These are phyloP conservation scores for Falcaria lacertinaria DNA, from an alignment of 2,888 invertebrate species.

Conservation along the genomic window DNA sequence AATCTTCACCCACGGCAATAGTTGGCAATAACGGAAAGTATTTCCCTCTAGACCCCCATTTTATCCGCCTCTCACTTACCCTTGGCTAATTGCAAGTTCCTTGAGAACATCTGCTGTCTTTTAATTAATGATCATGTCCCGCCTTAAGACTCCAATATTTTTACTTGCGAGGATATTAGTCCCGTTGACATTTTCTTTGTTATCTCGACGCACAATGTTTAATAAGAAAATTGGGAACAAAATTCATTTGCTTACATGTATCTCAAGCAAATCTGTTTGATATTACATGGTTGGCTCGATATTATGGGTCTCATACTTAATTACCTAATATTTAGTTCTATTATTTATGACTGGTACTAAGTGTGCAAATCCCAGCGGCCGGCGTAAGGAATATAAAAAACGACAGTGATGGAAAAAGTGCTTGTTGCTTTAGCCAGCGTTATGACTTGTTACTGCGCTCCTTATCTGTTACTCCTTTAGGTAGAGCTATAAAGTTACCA, in stretches of 20 bases:
- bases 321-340: no score
- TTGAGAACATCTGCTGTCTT: slow-evolving; percentile 60
- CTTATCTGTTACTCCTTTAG: no score
- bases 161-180: slow-evolving; percentile 15
- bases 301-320: no score
- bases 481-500: no score
- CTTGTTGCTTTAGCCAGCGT: no score
- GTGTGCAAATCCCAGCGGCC: no score
- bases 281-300: background rate
- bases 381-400: no score
- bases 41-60: slow-evolving; percentile 33
- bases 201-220: slow-evolving; percentile 2
- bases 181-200: slow-evolving; percentile 23
- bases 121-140: slow-evolving; percentile 61
- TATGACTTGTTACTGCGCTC: no score
- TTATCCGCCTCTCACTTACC: slow-evolving; percentile 31
- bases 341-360: no score
- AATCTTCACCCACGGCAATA: slow-evolving; percentile 14
- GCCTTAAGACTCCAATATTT: slow-evolving; percentile 26
- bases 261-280: background rate
- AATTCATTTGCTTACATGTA: background rate
- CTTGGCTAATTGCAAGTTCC: slow-evolving; percentile 56
- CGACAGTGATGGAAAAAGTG: no score
- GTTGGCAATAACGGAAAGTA: slow-evolving; percentile 38
- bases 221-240: background rate